Conservation (phyloP, 2,113 vertebrate species). For the Peromyscus maniculatus region DNA sequence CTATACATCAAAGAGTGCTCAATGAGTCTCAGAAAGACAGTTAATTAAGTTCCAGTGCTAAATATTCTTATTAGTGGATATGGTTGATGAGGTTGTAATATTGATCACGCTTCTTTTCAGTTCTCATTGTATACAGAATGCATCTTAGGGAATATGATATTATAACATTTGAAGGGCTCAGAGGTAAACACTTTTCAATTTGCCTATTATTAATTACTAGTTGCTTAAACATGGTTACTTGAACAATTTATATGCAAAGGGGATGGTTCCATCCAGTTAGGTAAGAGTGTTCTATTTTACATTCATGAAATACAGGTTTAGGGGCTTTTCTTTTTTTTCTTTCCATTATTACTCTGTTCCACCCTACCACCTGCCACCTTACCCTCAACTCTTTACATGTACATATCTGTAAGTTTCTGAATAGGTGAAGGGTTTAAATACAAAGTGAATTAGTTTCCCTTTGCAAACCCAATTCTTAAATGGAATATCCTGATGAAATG, state of each 20-base stretch:
- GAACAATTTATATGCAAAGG: not conserved
- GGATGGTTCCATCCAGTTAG: not conserved
- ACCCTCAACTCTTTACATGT: not conserved
- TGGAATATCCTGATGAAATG: not conserved
- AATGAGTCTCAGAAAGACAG: not conserved
- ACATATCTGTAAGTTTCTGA: not conserved
- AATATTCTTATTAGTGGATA: conserved; percentile 4
- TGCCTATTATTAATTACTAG: not conserved
- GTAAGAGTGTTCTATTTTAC: not conserved
- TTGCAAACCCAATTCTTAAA: not conserved
- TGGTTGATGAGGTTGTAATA: not conserved
- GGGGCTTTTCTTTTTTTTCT: not conserved
- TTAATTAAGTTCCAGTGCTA: conserved; percentile 7
- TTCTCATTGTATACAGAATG: not conserved
- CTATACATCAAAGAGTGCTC: not conserved
- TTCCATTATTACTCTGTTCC: not conserved
- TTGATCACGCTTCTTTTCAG: not conserved
- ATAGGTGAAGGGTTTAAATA: not conserved
- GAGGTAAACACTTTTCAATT: not conserved
- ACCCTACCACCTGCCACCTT: not conserved
- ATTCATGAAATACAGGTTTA: conserved; percentile 4
- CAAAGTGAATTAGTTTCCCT: not conserved
- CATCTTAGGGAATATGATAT: not conserved
- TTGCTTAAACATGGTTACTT: conserved; percentile 16
- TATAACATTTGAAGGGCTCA: not conserved